Percentiles rank a stretch among this genome's conserved stretches.
Evolutionary conservation across 37 sponge, comb jelly and placozoan species (phyloP).

Genomic region (Ianthella basta): DNA sequence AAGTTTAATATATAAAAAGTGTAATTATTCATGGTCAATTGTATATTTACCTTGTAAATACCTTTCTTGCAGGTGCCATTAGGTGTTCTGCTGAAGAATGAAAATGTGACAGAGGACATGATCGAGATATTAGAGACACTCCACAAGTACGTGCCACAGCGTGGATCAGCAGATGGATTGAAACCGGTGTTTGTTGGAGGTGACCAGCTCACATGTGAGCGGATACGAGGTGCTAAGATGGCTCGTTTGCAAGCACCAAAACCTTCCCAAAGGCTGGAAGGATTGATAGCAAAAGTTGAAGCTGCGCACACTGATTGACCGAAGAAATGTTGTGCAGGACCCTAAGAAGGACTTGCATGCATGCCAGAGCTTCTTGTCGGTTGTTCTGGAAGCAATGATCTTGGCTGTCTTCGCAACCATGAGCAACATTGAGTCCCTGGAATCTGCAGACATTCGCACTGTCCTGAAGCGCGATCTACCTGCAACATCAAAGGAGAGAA

Average conservation of each 20-base stretch:
- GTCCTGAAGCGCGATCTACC: too few relatives aligned
- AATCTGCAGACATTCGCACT: too few relatives aligned
- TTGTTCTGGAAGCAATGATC: not conserved
- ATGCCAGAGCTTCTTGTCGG: not conserved
- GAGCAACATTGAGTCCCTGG: too few relatives aligned
- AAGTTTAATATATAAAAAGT: too few relatives aligned
- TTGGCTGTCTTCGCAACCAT: too few relatives aligned
- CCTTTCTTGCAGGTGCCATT: not conserved
- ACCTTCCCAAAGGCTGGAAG: not conserved
- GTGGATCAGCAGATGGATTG: not conserved
- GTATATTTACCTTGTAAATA: too few relatives aligned
- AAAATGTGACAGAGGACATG: not conserved
- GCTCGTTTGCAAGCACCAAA: not conserved
- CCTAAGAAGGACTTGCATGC: not conserved
- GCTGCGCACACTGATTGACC: not conserved
- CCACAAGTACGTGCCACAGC: not conserved
- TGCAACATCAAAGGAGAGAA: too few relatives aligned
- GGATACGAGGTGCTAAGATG: not conserved
- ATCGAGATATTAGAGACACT: not conserved
- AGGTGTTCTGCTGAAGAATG: not conserved
- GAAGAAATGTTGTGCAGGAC: not conserved
- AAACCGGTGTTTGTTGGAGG: not conserved
- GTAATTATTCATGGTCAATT: too few relatives aligned
- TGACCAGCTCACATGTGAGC: not conserved
- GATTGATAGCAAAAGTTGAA: not conserved